These are phyloP conservation scores for Peromyscus leucopus DNA, from an alignment of 2,113 vertebrate genomes.

Conservation along the genomic window DNA sequence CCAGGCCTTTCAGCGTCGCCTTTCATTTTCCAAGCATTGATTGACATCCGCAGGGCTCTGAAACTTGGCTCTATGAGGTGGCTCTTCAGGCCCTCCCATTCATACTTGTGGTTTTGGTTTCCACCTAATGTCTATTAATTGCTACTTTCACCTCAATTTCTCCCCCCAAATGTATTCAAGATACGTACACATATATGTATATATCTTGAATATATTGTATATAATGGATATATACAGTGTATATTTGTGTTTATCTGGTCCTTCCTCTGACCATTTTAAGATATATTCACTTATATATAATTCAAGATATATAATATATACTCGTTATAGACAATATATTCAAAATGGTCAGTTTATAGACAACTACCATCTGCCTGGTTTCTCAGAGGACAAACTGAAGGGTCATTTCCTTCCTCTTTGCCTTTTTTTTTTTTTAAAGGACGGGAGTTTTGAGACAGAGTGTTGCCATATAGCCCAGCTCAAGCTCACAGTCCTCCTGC, in stretches of 20 bases:
- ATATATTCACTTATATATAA: no score
- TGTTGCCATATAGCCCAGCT: neutral
- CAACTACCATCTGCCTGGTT: neutral
- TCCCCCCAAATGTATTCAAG: neutral
- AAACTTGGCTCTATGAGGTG: neutral
- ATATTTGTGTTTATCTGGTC: neutral
- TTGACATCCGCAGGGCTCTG: neutral
- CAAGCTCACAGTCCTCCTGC: neutral
- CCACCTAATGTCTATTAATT: conserved; percentile 16
- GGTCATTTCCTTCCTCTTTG: neutral
- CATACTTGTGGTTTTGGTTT: neutral
- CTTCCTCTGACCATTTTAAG: neutral
- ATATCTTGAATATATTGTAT: neutral
- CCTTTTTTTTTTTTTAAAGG: neutral
- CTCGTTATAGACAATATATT: no score
- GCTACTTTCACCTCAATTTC: conserved; percentile 9
- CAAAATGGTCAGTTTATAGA: neutral
- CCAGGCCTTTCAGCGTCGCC: neutral
- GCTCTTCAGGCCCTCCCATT: neutral
- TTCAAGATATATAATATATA: no score
- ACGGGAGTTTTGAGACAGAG: neutral
- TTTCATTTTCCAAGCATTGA: neutral
- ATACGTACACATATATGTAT: neutral
- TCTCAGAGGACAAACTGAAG: neutral
- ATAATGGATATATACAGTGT: no score